Conservation (phyloP, 2,888 invertebrate species). For the Callyntrura guangdongensis region DNA sequence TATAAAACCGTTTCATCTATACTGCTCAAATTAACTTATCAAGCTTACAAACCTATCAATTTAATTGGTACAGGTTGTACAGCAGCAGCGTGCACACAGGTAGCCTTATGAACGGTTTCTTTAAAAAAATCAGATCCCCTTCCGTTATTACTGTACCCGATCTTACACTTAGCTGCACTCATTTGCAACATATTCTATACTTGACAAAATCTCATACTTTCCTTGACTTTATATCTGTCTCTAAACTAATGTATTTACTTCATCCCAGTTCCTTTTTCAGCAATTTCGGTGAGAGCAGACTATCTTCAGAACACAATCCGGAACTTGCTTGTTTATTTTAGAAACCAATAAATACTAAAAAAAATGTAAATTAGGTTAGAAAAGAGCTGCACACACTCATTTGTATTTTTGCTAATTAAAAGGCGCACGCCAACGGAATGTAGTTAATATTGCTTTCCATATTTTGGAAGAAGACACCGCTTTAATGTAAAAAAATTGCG, state of each 20-base stretch:
- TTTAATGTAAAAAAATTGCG: conserved; percentile 3
- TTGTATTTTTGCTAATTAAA: neutral
- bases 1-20: neutral
- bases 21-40: neutral
- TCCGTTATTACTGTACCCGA: neutral
- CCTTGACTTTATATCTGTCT: too few relatives aligned
- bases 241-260: neutral
- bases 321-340: conserved; percentile 28
- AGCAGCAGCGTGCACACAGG: neutral
- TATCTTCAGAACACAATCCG: conserved; percentile 60
- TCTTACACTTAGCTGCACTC: neutral
- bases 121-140: neutral
- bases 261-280: conserved; percentile 24
- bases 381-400: too few relatives aligned
- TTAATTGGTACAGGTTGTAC: too few relatives aligned
- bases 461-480: conserved; percentile 1
- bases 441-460: conserved; percentile 5
- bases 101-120: too few relatives aligned
- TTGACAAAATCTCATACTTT: neutral
- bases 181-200: neutral
- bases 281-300: conserved; percentile 66
- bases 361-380: neutral
- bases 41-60: neutral
- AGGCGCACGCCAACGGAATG: conserved; percentile 25
- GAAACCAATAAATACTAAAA: conserved; percentile 51